A percentile compares a stretch with the other conserved stretches of the same genome.
Evolutionary conservation across 2,888 invertebrate species (phyloP).

Genomic region (Ypsolopha scabrella): DNA sequence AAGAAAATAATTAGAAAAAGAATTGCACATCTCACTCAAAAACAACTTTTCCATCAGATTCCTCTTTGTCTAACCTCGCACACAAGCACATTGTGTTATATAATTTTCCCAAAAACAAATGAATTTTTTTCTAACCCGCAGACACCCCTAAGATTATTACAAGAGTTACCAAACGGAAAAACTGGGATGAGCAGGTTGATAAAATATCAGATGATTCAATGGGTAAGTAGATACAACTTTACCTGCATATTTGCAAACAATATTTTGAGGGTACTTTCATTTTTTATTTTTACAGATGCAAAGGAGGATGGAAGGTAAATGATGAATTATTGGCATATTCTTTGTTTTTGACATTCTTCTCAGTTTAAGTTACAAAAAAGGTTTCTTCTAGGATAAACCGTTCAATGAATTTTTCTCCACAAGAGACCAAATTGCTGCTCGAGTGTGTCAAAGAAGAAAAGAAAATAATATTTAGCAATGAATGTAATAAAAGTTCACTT

Average conservation of each 20-base stretch:
- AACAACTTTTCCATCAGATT: too few relatives aligned
- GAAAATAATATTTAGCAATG: constrained; percentile 31
- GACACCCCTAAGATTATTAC: too few relatives aligned
- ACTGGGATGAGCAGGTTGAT: neutral
- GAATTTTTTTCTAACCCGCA: too few relatives aligned
- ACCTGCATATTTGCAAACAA: too few relatives aligned
- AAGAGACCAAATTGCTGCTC: constrained; percentile 43
- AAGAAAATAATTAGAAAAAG: too few relatives aligned
- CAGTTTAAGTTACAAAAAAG: neutral
- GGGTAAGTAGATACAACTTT: neutral
- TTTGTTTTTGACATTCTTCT: neutral
- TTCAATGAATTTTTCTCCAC: constrained; percentile 34
- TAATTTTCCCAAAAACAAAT: too few relatives aligned
- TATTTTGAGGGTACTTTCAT: neutral
- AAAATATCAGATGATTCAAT: neutral
- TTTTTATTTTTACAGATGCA: neutral
- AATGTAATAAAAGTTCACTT: constrained; percentile 20
- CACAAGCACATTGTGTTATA: too few relatives aligned
- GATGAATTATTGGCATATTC: neutral
- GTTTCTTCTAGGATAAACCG: neutral
- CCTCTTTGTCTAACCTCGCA: too few relatives aligned
- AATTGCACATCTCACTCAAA: too few relatives aligned
- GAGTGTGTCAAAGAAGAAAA: constrained; percentile 50
- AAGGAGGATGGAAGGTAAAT: neutral
- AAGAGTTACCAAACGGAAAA: too few relatives aligned